Conservation (phyloP, 37 sponge, comb jelly and placozoan genomes). For the Bolinopsis microptera region DNA sequence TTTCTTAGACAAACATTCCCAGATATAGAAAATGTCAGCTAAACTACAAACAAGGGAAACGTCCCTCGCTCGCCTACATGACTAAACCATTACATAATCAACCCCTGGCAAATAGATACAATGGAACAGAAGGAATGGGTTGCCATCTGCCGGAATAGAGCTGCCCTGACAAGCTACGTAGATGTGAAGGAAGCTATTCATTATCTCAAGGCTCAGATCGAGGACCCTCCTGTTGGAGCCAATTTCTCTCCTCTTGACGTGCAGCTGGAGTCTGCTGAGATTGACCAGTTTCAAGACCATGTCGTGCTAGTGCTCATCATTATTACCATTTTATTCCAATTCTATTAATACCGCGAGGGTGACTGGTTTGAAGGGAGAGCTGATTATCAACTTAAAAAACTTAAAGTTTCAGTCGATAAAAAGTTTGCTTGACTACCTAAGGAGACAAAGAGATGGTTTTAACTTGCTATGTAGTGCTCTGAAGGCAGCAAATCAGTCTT, state of each 20-base stretch:
- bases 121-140: not conserved
- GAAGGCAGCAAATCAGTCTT: not conserved
- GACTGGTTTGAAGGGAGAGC: too few species aligned
- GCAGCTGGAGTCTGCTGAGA: not conserved
- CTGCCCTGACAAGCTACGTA: not conserved
- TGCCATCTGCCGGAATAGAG: not conserved
- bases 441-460: not conserved
- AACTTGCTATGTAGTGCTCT: not conserved
- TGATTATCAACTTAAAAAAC: too few species aligned
- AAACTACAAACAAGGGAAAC: too few species aligned
- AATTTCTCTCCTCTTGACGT: conserved; percentile 3
- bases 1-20: too few species aligned
- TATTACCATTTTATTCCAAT: too few species aligned
- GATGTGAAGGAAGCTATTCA: not conserved
- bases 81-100: too few species aligned
- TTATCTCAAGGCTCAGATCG: not conserved
- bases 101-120: too few species aligned
- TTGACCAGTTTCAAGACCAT: not conserved
- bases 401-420: not conserved
- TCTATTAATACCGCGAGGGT: too few species aligned
- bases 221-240: not conserved
- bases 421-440: not conserved
- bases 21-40: too few species aligned
- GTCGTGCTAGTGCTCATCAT: too few species aligned
- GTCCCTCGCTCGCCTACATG: too few species aligned